Evolutionary conservation across 2,888 invertebrate species (phyloP).

Genomic region (Nemotelus nigrinus): DNA sequence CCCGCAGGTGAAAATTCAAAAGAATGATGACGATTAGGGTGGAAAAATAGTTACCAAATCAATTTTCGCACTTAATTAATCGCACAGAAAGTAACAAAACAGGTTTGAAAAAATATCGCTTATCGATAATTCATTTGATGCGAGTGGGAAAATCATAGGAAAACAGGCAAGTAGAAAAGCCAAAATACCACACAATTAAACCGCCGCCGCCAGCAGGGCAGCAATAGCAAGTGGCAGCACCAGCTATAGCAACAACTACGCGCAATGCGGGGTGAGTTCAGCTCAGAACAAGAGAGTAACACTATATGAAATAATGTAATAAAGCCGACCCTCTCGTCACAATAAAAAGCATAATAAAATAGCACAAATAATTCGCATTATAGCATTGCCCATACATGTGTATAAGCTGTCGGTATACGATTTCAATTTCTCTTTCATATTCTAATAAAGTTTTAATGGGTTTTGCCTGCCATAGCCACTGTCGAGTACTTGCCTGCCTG

Average conservation of each 20-base stretch:
- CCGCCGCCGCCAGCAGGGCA: constrained; percentile 3
- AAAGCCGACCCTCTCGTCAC: constrained; percentile 21
- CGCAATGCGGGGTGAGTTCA: neutral
- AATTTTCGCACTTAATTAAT: too few relatives aligned
- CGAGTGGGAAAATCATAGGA: constrained; percentile 31
- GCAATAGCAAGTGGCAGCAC: neutral
- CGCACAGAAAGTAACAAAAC: too few relatives aligned
- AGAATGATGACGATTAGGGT: too few relatives aligned
- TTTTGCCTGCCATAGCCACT: neutral
- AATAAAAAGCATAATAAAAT: constrained; percentile 33
- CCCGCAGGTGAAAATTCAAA: too few relatives aligned
- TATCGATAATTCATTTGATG: constrained; percentile 36
- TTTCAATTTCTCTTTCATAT: constrained; percentile 44
- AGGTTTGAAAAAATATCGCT: constrained; percentile 14
- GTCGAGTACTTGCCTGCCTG: neutral
- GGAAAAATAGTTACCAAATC: too few relatives aligned
- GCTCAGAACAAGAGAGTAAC: neutral
- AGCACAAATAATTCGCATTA: constrained; percentile 35
- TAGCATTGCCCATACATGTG: constrained; percentile 8
- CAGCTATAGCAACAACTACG: neutral
- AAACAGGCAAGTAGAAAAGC: constrained; percentile 10
- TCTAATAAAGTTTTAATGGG: constrained; percentile 39
- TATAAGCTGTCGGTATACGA: constrained; percentile 24
- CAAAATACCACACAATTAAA: constrained; percentile 5
- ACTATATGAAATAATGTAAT: constrained; percentile 31